These are phyloP conservation scores for Micropoecilia bifurca DNA, from an alignment of 2,797 vertebrate species.

Conservation along the genomic window DNA sequence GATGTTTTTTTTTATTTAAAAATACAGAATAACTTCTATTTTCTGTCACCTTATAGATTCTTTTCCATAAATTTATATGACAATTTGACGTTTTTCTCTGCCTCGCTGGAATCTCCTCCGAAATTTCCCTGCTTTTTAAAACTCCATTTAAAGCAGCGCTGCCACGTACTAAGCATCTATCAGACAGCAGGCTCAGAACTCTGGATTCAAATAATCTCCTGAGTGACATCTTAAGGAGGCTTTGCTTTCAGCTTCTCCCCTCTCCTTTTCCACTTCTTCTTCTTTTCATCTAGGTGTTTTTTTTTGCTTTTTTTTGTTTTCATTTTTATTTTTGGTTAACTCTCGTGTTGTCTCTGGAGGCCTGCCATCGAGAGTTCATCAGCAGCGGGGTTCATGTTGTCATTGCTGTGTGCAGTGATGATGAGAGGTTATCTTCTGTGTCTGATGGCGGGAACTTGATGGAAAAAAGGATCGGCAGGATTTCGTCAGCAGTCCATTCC, in stretches of 20 bases:
- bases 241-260: constrained; percentile 44
- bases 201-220: constrained; percentile 59
- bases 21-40: background rate
- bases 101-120: constrained; percentile 15
- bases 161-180: constrained; percentile 41
- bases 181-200: constrained; percentile 43
- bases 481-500: constrained; percentile 34
- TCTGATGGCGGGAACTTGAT: constrained; percentile 39
- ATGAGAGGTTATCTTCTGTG: constrained; percentile 26
- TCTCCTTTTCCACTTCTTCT: background rate
- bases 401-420: constrained; percentile 29
- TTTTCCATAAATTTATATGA: background rate
- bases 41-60: background rate
- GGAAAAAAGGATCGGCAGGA: constrained; percentile 36
- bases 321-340: background rate
- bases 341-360: constrained; percentile 37
- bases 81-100: background rate
- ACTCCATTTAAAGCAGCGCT: constrained; percentile 47
- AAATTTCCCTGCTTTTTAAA: constrained; percentile 25
- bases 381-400: constrained; percentile 36
- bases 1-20: background rate
- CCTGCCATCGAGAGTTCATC: constrained; percentile 50
- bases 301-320: background rate
- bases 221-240: constrained; percentile 67
- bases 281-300: constrained; percentile 6